These are phyloP conservation scores for Ecliptopera silaceata DNA, from an alignment of 2,888 invertebrate genomes.

Conservation along the genomic window DNA sequence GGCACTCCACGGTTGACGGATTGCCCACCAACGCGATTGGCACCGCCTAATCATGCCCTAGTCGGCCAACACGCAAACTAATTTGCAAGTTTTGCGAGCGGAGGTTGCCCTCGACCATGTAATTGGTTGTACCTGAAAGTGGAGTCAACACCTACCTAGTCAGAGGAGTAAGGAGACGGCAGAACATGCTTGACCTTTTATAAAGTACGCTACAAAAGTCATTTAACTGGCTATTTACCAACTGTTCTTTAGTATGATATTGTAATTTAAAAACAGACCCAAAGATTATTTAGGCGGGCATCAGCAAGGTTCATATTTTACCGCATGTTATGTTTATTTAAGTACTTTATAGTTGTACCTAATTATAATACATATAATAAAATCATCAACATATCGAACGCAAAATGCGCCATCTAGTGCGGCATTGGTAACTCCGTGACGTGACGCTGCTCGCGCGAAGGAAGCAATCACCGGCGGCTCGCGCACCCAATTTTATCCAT, in stretches of 20 bases:
- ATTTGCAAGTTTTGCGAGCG: slow-evolving; percentile 41
- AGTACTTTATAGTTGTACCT: no score
- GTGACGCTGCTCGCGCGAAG: no score
- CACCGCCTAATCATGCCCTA: slow-evolving; percentile 62
- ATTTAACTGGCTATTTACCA: no score
- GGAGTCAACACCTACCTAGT: slow-evolving; percentile 4
- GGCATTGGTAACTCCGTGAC: neutral
- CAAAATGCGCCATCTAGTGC: neutral
- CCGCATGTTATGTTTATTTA: no score
- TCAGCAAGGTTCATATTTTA: no score
- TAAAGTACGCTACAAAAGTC: no score
- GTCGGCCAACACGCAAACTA: slow-evolving; percentile 47
- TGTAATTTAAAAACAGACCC: no score
- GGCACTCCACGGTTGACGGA: slow-evolving; percentile 58
- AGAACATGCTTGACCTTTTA: no score
- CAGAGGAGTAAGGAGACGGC: no score
- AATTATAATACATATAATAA: neutral
- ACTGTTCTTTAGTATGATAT: no score
- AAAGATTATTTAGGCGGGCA: no score
- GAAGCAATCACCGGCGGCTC: neutral
- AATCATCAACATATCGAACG: no score
- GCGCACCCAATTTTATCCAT: slow-evolving; percentile 18
- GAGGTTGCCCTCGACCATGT: slow-evolving; percentile 24
- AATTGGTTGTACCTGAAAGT: slow-evolving; percentile 16
- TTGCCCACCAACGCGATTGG: slow-evolving; percentile 60